These are phyloP conservation scores for Molanna angustata DNA, from an alignment of 2,888 invertebrate species.

Conservation along the genomic window DNA sequence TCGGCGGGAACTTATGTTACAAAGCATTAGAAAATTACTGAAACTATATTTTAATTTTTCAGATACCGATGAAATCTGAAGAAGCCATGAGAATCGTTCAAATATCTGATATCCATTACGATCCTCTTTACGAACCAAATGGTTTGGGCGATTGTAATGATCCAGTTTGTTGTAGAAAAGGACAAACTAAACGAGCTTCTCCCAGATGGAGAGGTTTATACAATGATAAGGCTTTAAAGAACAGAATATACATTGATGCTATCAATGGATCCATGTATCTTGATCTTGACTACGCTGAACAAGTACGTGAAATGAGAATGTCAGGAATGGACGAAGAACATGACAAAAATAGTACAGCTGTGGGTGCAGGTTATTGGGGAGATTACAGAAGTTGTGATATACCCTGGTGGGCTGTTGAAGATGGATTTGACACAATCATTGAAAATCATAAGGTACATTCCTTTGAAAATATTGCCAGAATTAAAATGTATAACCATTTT, in stretches of 20 bases:
- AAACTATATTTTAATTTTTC: background rate
- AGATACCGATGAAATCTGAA: background rate
- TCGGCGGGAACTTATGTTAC: no score
- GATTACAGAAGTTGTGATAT: constrained; percentile 76
- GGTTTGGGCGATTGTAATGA: constrained; percentile 69
- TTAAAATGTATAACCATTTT: no score
- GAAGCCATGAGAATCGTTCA: constrained; percentile 56
- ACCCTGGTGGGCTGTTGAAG: constrained; percentile 66
- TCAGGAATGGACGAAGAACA: constrained; percentile 31
- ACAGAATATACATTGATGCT: constrained; percentile 37
- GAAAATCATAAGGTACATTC: constrained; percentile 55
- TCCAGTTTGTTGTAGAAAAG: constrained; percentile 73
- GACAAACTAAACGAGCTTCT: constrained; percentile 44
- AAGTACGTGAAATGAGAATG: constrained; percentile 8
- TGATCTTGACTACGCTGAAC: constrained; percentile 24
- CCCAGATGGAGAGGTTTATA: constrained; percentile 20
- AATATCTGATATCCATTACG: constrained; percentile 77
- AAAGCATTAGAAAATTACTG: no score
- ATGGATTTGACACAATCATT: constrained; percentile 61
- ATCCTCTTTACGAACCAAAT: constrained; percentile 66
- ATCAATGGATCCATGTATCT: constrained; percentile 38
- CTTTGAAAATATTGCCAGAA: no score
- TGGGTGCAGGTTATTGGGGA: constrained; percentile 74
- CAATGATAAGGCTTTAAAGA: constrained; percentile 39
- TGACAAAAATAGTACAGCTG: constrained; percentile 27